These are phyloP conservation scores for Andrena fulva DNA, from an alignment of 2,888 invertebrate species.

Conservation along the genomic window DNA sequence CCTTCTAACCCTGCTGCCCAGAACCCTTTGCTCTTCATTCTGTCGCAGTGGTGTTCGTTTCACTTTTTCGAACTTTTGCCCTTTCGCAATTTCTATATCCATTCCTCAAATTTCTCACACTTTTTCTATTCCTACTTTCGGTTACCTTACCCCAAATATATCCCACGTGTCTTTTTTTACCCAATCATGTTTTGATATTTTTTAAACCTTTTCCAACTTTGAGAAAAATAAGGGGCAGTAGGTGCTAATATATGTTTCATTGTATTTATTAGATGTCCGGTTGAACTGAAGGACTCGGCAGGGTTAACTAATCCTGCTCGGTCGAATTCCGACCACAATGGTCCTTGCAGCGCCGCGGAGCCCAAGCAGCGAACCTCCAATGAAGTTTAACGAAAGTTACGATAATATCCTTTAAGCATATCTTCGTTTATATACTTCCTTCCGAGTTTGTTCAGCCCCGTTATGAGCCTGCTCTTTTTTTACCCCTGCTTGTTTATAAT, in stretches of 20 bases:
- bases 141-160: no score
- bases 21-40: slow-evolving; percentile 10
- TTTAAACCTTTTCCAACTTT: no score
- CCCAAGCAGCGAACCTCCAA: neutral
- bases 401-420: slow-evolving; percentile 26
- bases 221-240: no score
- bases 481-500: neutral
- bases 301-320: neutral
- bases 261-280: no score
- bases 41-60: slow-evolving; percentile 1
- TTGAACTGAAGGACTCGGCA: no score
- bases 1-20: slow-evolving; percentile 2
- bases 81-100: neutral
- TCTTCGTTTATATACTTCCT: slow-evolving; percentile 18
- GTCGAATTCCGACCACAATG: neutral
- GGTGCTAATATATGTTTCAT: no score
- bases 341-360: neutral
- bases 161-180: no score
- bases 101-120: no score
- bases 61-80: neutral
- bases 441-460: neutral
- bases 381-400: slow-evolving; percentile 31
- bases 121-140: no score
- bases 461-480: neutral
- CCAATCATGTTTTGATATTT: no score